Conservation (phyloP, 2,888 invertebrate genomes). For the Agapostemon virescens region DNA sequence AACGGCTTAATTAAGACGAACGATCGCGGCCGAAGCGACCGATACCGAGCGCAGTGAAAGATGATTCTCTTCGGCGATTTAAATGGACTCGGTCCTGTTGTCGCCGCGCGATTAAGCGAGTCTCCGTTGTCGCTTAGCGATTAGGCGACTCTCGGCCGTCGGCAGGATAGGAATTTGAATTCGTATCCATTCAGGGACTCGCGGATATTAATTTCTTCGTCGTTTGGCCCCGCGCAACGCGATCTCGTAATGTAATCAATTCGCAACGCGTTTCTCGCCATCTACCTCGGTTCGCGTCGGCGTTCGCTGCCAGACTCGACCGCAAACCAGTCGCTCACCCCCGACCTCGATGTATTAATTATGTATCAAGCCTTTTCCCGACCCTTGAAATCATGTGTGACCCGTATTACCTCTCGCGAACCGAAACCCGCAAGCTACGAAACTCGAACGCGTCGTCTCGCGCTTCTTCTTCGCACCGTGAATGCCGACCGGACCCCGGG, state of each 20-base stretch:
- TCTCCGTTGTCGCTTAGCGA: not conserved
- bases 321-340: constrained; percentile 26
- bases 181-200: constrained; percentile 41
- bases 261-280: constrained; percentile 49
- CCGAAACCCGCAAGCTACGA: not conserved
- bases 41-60: constrained; percentile 12
- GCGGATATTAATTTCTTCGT: constrained; percentile 57
- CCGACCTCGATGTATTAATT: constrained; percentile 44
- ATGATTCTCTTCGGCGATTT: constrained; percentile 38
- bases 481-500: not conserved
- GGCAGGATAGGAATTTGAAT: constrained; percentile 55
- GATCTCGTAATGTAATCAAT: constrained; percentile 57
- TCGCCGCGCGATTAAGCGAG: not conserved
- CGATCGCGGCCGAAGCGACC: constrained; percentile 51
- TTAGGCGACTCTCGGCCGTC: not conserved
- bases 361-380: constrained; percentile 30
- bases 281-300: not conserved
- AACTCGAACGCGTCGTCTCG: not conserved
- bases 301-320: not conserved
- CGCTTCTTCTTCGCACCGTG: not conserved
- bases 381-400: constrained; percentile 3
- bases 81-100: constrained; percentile 17
- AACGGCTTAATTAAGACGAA: constrained; percentile 71
- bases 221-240: constrained; percentile 48
- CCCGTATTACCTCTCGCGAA: constrained; percentile 17